Evolutionary conservation across 1,140 invertebrate species (phyloP), one percentile per base, ranked within the genome.

Genomic region (Penaeus vannamei): DNA sequence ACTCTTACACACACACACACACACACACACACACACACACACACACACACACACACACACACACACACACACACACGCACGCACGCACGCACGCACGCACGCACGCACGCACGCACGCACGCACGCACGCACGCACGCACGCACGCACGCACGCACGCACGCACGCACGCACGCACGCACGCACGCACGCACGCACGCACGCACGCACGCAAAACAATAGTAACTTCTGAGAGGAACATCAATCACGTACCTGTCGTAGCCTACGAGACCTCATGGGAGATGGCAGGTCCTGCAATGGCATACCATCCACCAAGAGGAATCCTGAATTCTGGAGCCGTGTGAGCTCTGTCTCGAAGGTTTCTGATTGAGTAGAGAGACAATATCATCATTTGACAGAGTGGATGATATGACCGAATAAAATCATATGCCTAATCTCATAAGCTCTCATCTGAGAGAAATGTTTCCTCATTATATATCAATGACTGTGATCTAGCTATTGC

Each of bases 341-440:
- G 64, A 91, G 79, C 64, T 91, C 86, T 14, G 59, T 83, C 89
- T 91, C 91, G 64, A 91, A 91, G 29, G 87, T 88, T 88, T 91
- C 91, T 91, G 86, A 29, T 10, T 29, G 10, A 81, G 46, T 10
- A 69, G 85, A 60, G 53, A 88, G 59, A 83, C 64, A 23, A 61
- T 66, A 26, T 60, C 12, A n/a, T n/a, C 61, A 1, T 26, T 81
- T 46, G 26, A 14, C 8, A 36, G 14, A 29, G 36, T 12, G 14
- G 12, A 36, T 19, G 26, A 1, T 76, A 76, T 14, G 36, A 53
- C 0, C 1, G 0, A 10, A 17, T 0, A 14, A 17, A 53, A 53
- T 53, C 12, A 53, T 14, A 53, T 53, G 1, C 10, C 12, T 17
- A 53, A 0, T 42, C 36, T 7, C 36, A 42, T 14, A 53, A 14